A percentile compares a stretch with the other conserved stretches of the same genome.
These are phyloP conservation scores for Drosophila subquinaria DNA, from an alignment of 2,888 invertebrate genomes.

Conservation along the genomic window DNA sequence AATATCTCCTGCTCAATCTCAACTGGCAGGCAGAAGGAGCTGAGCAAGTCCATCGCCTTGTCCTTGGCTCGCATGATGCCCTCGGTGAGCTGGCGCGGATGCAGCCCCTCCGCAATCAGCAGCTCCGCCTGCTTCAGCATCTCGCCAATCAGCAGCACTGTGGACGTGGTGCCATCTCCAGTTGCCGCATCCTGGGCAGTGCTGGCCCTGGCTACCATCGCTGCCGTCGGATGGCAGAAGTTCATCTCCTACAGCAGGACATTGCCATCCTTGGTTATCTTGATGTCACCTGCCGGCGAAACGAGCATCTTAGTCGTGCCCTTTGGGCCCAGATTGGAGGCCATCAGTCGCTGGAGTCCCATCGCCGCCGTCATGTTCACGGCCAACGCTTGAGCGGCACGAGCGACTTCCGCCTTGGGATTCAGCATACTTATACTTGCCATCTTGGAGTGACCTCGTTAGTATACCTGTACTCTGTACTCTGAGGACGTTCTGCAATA, in stretches of 20 bases:
- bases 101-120: constrained; percentile 95
- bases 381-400: constrained; percentile 97
- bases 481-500: background rate
- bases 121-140: constrained; percentile 98
- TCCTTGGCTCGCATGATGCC: constrained; percentile 96
- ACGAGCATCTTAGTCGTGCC: constrained; percentile 99
- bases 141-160: constrained; percentile 98
- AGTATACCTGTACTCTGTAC: background rate
- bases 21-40: constrained; percentile 92
- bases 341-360: constrained; percentile 99
- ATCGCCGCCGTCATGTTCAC: constrained; percentile 99
- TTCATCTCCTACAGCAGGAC: constrained; percentile 99
- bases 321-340: constrained; percentile 99
- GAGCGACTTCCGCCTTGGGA: constrained; percentile 98
- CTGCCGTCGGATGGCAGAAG: constrained; percentile 99
- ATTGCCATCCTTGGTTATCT: constrained; percentile 99
- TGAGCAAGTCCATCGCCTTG: constrained; percentile 94
- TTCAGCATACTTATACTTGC: constrained; percentile 96
- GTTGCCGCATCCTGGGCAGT: constrained; percentile 99
- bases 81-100: constrained; percentile 95
- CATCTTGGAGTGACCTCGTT: constrained; percentile 86
- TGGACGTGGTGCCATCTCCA: constrained; percentile 99
- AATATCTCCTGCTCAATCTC: constrained; percentile 89
- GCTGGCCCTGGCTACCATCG: constrained; percentile 97
- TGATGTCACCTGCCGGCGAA: constrained; percentile 99